Evolutionary conservation across 2,888 invertebrate genomes (phyloP).

Genomic region (Mimachlamys varia): DNA sequence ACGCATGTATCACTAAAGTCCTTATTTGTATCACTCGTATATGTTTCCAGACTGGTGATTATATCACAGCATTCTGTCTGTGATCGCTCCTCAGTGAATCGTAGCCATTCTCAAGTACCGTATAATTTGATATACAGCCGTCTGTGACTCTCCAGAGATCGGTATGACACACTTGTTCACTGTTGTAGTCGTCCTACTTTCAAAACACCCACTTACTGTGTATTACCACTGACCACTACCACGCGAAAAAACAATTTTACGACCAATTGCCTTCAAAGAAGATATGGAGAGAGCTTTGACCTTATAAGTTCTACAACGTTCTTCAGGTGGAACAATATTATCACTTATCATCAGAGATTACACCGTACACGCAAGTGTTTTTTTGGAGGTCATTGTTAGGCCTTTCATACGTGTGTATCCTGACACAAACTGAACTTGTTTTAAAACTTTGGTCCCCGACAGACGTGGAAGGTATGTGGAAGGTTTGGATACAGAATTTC

Average conservation of each 20-base stretch:
- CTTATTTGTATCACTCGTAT: neutral
- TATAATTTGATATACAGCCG: neutral
- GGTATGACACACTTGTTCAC: neutral
- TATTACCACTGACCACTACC: conserved; percentile 7
- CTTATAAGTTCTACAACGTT: neutral
- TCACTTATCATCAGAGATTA: conserved; percentile 16
- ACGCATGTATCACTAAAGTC: no score
- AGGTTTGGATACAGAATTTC: neutral
- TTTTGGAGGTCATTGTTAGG: neutral
- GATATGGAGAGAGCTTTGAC: neutral
- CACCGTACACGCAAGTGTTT: conserved; percentile 1
- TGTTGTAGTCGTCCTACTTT: neutral
- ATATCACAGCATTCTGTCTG: neutral
- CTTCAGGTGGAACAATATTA: conserved; percentile 36
- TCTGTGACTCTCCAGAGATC: neutral
- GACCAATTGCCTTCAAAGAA: neutral
- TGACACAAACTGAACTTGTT: neutral
- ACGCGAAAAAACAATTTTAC: conserved; percentile 36
- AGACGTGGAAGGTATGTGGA: neutral
- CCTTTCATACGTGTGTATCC: neutral
- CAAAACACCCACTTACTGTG: neutral
- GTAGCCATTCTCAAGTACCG: neutral
- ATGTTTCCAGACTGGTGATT: neutral
- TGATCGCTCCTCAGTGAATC: neutral
- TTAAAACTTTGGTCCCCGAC: neutral